Evolutionary conservation across 2,797 vertebrate genomes (phyloP), one percentile per base, ranked within the genome.

Genomic region (Garrulus glandarius): DNA sequence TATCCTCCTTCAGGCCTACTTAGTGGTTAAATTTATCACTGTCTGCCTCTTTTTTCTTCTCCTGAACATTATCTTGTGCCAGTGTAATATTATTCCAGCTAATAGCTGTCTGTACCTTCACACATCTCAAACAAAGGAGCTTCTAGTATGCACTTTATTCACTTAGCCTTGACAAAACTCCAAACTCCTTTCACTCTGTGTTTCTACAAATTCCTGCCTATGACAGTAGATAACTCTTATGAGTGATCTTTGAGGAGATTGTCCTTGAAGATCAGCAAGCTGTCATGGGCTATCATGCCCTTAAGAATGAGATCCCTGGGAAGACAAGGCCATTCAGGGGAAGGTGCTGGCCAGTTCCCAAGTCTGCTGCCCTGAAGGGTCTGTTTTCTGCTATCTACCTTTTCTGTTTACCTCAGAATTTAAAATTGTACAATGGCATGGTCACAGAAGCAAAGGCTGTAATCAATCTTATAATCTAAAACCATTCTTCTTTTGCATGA

Each of bases 381-480:
- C 49, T 64, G 89, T 77, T 32, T 59, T 27, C 46, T 64, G 5
- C 8, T 87, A 22, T 11, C 49, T 76, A 53, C 17, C 19, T 61
- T 63, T 90, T 55, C 11, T 43, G 8, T 76, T 59, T 53, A 39
- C 24, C 17, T 39, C 47, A 53, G 29, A 69, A 68, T 67, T 91
- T 47, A 34, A 78, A 74, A 78, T 4, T 69, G 8, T 20, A 34
- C 21, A 44, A 19, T 44, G 5, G 4, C 32, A 52, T 19, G 36
- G 30, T 63, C 4, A 6, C 32, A 64, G 19, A 12, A 67, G 36
- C 34, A 30, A 49, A 72, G 10, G 8, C 11, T 59, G 16, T 15
- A 21, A 44, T 32, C 0, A 0, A 2, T 77, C 34, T 52, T 85
- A 41, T 78, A 74, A 57, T n/a, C 15, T 9, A 15, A 26, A 27